Evolutionary conservation across 2,888 invertebrate species (phyloP), one percentile per base, ranked within the genome.

Genomic region (Physocephala rufipes): DNA sequence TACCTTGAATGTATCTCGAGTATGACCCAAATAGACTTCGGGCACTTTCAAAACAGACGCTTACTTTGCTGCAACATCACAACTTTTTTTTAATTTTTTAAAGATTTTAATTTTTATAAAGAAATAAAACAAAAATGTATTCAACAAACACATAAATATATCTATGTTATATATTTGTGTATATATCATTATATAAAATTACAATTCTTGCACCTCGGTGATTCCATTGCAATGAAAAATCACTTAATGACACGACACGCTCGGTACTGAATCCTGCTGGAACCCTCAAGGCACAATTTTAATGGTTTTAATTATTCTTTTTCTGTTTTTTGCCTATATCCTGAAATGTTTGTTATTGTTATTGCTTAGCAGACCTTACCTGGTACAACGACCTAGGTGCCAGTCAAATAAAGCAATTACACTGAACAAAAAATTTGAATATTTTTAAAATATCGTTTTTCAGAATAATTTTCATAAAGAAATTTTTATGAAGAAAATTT

Each of bases 201-300:
- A 45, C 70, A 55, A 49, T 51, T 45, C 55, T 49, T 16, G 59
- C 63, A 63, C 64, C 66, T 82, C 83, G 81, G 84, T 79, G n/a
- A 83, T 82, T 83, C 81, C 76, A 79, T 79, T 80, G 84, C 82
- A 78, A 82, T 82, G 84, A 82, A 83, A 83, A 83, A 83, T 82
- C 84, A 83, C 79, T 83, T 83, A 83, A 83, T 83, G 83, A 81
- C 84, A 81, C 81, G 82, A 80, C 81, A 80, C 80, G 78, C 81
- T n/a, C n/a, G n/a, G 79, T 79, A 74, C 75, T 62, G 59, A 61
- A 72, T 71, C 71, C 59, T 67, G 36, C n/a, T 4, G 15, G 26
- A 13, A 75, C 73, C 74, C 74, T 74, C 58, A 66, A 73, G 76
- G 76, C 76, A 73, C 51, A 71, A 73, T 73, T 69, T 70, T n/a